A percentile compares a stretch with the other conserved stretches of the same genome.
These are phyloP conservation scores for Calycopis cecrops DNA, from an alignment of 1,140 invertebrate genomes.

Conservation along the genomic window DNA sequence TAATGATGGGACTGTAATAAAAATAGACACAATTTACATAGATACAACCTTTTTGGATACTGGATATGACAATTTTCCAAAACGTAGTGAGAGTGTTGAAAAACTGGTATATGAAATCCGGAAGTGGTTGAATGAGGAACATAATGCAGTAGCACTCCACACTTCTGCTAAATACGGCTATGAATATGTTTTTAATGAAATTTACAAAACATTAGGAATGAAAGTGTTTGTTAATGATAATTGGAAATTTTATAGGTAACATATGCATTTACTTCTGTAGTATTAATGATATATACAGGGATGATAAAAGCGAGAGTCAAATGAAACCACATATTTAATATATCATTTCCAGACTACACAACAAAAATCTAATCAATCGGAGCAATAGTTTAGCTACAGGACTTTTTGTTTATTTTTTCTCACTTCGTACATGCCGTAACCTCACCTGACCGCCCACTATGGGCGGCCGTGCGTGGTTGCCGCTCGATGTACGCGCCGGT, in stretches of 20 bases:
- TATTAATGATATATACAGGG: too few species aligned
- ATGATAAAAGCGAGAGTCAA: too few species aligned
- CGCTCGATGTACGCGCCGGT: too few species aligned
- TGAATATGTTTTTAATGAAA: constrained; percentile 77
- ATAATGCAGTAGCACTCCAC: constrained; percentile 73
- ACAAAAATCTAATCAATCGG: too few species aligned
- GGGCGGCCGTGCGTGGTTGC: too few species aligned
- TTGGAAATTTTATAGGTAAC: constrained; percentile 53
- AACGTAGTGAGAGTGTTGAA: constrained; percentile 72
- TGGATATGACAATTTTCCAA: constrained; percentile 75
- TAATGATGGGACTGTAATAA: constrained; percentile 63
- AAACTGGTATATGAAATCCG: constrained; percentile 67
- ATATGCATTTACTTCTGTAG: neutral
- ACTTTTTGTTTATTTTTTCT: too few species aligned
- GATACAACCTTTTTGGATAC: constrained; percentile 82
- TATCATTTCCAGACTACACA: too few species aligned
- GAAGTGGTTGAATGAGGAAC: constrained; percentile 73
- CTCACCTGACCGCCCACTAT: too few species aligned
- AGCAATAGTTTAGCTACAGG: too few species aligned
- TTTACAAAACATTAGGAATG: constrained; percentile 69
- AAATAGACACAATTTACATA: constrained; percentile 79
- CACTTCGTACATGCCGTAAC: too few species aligned
- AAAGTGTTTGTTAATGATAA: constrained; percentile 73
- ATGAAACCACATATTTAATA: too few species aligned
- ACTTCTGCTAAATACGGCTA: constrained; percentile 76